These are phyloP conservation scores for Acholoe squamosa DNA, from an alignment of 2,888 invertebrate species.

Conservation along the genomic window DNA sequence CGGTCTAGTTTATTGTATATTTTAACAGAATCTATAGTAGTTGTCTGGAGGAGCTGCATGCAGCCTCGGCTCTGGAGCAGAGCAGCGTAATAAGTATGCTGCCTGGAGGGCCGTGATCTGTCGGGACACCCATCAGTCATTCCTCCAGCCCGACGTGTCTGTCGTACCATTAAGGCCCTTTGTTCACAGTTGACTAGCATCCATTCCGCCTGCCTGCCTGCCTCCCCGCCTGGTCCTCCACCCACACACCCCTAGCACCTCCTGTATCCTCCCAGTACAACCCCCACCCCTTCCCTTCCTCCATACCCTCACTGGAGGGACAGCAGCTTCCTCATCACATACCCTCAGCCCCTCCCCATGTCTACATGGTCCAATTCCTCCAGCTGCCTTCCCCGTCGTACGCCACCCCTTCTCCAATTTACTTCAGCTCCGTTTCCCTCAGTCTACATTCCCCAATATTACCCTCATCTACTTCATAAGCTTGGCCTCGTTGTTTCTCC, in stretches of 20 bases:
- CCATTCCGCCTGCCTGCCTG: constrained; percentile 32
- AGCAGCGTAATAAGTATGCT: constrained; percentile 43
- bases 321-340: background rate
- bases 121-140: constrained; percentile 44
- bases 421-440: no score
- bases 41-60: background rate
- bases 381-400: background rate
- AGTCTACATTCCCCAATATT: no score
- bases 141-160: constrained; percentile 8
- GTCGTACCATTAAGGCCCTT: constrained; percentile 48
- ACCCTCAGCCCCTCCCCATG: background rate
- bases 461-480: no score
- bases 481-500: no score
- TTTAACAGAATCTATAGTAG: constrained; percentile 50
- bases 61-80: background rate
- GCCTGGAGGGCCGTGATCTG: constrained; percentile 38
- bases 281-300: constrained; percentile 11
- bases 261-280: background rate
- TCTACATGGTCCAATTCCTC: background rate
- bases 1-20: constrained; percentile 20
- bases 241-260: background rate
- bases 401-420: background rate
- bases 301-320: background rate
- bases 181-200: constrained; percentile 47
- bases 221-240: constrained; percentile 3